Evolutionary conservation across 2,797 vertebrate genomes (phyloP).

Genomic region (Halcyon chelicuti): DNA sequence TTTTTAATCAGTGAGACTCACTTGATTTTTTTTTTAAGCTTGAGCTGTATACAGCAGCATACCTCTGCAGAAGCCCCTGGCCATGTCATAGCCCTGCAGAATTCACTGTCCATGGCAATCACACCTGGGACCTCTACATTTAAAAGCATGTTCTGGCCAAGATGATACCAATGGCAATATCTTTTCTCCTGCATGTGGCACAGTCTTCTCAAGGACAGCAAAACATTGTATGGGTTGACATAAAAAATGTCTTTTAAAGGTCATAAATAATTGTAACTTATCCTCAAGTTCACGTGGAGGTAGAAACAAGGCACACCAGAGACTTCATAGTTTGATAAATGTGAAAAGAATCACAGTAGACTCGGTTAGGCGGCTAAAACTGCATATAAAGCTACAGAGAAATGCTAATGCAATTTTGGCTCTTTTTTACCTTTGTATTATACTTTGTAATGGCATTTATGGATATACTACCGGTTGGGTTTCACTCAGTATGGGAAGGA

Average conservation of each 20-base stretch:
- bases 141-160: not conserved
- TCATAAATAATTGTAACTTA: not conserved
- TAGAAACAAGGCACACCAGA: not conserved
- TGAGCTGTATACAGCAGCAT: not conserved
- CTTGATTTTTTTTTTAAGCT: not conserved
- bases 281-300: not conserved
- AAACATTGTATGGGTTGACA: not conserved
- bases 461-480: not conserved
- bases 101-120: not conserved
- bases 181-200: not conserved
- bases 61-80: not conserved
- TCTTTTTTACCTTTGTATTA: not conserved
- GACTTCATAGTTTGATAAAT: not conserved
- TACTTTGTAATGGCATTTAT: not conserved
- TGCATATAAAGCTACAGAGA: not conserved
- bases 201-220: not conserved
- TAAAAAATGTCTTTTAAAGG: not conserved
- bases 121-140: not conserved
- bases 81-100: not conserved
- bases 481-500: not conserved
- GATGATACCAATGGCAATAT: accelerated
- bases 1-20: not conserved
- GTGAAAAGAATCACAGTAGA: not conserved
- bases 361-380: not conserved
- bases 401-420: not conserved